phyloP scores from a whole-genome alignment of 2,113 vertebrate genomes.

The Microtus montanus region DNA sequence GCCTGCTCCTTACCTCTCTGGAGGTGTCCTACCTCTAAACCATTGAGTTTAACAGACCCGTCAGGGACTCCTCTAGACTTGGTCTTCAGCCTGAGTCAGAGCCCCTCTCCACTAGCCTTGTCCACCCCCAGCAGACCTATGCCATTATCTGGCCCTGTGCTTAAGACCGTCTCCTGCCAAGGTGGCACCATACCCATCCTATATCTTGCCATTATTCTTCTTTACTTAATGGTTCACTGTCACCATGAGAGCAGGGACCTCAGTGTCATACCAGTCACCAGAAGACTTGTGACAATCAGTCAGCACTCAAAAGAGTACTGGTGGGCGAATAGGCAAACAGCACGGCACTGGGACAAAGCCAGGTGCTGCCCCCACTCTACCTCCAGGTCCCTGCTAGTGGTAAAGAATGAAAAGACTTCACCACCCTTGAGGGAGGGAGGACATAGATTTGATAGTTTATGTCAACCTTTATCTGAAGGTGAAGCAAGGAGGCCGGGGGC shows the following conservation, averaged over 20 bases:
- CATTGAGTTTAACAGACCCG: too few relatives aligned
- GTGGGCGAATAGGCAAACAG: rapidly evolving
- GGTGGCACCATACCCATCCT: neutral
- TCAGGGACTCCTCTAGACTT: too few relatives aligned
- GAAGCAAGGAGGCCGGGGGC: constrained; percentile 90
- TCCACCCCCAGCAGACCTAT: neutral
- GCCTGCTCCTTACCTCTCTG: neutral
- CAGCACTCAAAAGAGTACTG: neutral
- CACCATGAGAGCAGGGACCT: neutral
- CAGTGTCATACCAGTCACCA: rapidly evolving
- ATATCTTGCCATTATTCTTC: rapidly evolving
- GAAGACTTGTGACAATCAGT: rapidly evolving
- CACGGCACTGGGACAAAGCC: neutral
- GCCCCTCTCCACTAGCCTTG: neutral
- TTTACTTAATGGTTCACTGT: neutral
- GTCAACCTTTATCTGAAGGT: constrained; percentile 77
- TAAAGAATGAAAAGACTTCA: rapidly evolving
- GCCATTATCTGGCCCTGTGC: too few relatives aligned
- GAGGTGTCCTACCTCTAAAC: neutral
- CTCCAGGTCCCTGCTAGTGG: rapidly evolving
- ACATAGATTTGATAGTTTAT: rapidly evolving
- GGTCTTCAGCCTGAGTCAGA: neutral
- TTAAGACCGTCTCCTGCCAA: rapidly evolving
- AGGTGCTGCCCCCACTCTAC: rapidly evolving
- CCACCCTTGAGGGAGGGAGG: rapidly evolving